A percentile compares a stretch with the other conserved stretches of the same genome.
Evolutionary conservation across 2,888 invertebrate species (phyloP).

Genomic region (Agonopterix subpropinquella): DNA sequence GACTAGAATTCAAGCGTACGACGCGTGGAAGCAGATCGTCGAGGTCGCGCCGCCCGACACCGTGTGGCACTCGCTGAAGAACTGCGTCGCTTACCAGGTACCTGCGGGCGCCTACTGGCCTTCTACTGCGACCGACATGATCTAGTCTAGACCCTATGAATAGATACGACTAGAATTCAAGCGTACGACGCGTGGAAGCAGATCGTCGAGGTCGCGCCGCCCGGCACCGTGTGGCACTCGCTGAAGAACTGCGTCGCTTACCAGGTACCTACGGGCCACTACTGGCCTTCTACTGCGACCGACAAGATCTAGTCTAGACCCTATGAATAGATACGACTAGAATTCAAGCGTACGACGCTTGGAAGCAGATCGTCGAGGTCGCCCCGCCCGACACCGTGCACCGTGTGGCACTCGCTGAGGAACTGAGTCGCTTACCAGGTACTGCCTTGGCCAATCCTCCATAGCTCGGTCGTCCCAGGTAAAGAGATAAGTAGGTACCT

Average conservation of each 20-base stretch:
- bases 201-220: slow-evolving; percentile 40
- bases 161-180: too few relatives aligned
- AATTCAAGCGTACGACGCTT: too few relatives aligned
- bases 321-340: too few relatives aligned
- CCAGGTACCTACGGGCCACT: slow-evolving; percentile 38
- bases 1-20: too few relatives aligned
- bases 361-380: slow-evolving; percentile 42
- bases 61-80: slow-evolving; percentile 58
- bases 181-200: slow-evolving; percentile 51
- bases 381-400: slow-evolving; percentile 47
- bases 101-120: too few relatives aligned
- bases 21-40: slow-evolving; percentile 48
- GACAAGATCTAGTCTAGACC: too few relatives aligned
- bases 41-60: slow-evolving; percentile 42
- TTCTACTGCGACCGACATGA: too few relatives aligned
- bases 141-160: too few relatives aligned
- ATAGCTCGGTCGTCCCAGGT: too few relatives aligned
- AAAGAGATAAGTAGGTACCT: too few relatives aligned
- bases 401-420: slow-evolving; percentile 56
- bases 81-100: slow-evolving; percentile 65
- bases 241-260: slow-evolving; percentile 60
- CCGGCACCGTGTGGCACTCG: slow-evolving; percentile 57
- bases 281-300: too few relatives aligned
- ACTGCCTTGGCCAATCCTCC: too few relatives aligned
- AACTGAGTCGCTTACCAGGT: slow-evolving; percentile 67